A percentile compares a stretch with the other conserved stretches of the same genome.
Evolutionary conservation across 2,888 invertebrate species (phyloP).

Genomic region (Fragum sueziense): DNA sequence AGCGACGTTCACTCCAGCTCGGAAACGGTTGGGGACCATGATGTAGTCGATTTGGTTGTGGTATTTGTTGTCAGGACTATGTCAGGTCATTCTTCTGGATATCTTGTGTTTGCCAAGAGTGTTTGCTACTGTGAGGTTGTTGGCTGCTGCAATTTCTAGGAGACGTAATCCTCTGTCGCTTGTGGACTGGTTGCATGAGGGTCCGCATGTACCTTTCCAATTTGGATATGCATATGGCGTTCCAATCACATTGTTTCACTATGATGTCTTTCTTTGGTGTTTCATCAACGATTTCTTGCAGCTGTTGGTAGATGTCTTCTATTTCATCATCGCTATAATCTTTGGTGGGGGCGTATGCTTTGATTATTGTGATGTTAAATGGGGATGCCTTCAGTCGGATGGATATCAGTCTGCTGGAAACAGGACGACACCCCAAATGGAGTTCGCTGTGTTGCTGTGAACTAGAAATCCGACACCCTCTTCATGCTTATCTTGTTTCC

Average conservation of each 20-base stretch:
- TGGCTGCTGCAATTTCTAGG: constrained; percentile 44
- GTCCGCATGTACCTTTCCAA: constrained; percentile 37
- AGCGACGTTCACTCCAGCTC: constrained; percentile 32
- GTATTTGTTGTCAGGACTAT: not conserved
- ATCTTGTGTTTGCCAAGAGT: constrained; percentile 36
- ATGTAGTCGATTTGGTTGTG: constrained; percentile 53
- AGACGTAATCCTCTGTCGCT: constrained; percentile 40
- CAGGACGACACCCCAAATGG: constrained; percentile 19
- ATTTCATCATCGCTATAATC: constrained; percentile 32
- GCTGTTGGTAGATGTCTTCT: constrained; percentile 46
- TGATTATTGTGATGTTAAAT: constrained; percentile 53
- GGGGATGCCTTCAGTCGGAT: constrained; percentile 52
- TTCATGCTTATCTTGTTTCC: constrained; percentile 20
- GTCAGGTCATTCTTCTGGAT: constrained; percentile 37
- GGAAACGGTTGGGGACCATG: constrained; percentile 35
- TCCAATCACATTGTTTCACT: constrained; percentile 52
- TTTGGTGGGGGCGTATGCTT: constrained; percentile 54
- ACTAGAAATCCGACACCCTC: constrained; percentile 40
- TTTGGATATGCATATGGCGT: constrained; percentile 45
- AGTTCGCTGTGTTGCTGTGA: not conserved
- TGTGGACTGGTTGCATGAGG: constrained; percentile 22
- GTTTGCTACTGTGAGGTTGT: constrained; percentile 35
- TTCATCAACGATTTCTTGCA: constrained; percentile 54
- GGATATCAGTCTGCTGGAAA: constrained; percentile 43
- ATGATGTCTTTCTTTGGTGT: too few relatives aligned